Conservation (phyloP, 2,797 vertebrate species). For the Mycteria americana region DNA sequence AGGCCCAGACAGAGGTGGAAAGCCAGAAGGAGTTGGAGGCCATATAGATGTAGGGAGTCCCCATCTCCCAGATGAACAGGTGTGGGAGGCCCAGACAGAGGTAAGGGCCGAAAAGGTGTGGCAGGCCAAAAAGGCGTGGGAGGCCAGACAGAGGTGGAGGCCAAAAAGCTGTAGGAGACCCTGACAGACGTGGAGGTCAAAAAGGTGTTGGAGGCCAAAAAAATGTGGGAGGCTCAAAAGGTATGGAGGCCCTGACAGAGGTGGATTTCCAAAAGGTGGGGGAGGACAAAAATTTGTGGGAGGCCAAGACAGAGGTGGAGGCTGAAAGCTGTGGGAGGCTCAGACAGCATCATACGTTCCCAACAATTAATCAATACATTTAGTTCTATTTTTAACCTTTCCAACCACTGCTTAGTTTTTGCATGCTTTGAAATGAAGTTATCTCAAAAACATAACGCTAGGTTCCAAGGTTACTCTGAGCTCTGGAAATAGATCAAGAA, state of each 20-base stretch:
- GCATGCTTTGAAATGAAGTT: not conserved
- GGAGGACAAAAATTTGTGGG: not conserved
- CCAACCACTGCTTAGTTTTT: not conserved
- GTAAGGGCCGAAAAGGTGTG: not conserved
- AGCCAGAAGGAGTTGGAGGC: not conserved
- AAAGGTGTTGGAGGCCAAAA: not conserved
- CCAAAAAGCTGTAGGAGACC: too few species aligned
- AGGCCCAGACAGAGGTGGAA: too few species aligned
- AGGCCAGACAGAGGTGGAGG: not conserved
- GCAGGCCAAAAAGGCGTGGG: not conserved
- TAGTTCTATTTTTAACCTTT: not conserved
- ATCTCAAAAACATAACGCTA: not conserved
- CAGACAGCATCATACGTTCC: accelerated
- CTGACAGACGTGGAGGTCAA: not conserved
- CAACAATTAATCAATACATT: not conserved
- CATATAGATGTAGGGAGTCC: too few species aligned
- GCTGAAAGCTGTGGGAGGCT: not conserved
- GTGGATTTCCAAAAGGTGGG: not conserved
- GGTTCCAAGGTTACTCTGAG: not conserved
- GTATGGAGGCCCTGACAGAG: not conserved
- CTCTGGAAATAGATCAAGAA: not conserved
- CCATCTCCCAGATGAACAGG: too few species aligned
- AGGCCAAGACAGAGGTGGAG: not conserved
- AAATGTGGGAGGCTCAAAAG: not conserved
- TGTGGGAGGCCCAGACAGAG: not conserved